Conservation (phyloP, 2,888 invertebrate species). For the Dryobota labecula region DNA sequence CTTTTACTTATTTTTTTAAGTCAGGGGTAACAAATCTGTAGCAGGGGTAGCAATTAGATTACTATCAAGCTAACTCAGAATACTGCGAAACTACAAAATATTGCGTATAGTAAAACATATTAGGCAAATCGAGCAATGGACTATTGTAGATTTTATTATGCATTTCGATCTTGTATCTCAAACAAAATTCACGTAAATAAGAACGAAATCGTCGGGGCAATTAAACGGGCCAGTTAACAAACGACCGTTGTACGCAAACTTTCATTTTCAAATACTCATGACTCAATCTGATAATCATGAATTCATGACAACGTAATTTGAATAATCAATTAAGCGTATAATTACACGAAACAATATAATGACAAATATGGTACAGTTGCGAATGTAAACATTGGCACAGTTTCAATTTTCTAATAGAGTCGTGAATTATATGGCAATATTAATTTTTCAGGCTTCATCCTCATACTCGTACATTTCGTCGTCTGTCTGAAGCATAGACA, state of each 20-base stretch:
- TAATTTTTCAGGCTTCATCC: not conserved
- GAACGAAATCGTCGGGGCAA: slow-evolving; percentile 38
- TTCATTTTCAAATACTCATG: slow-evolving; percentile 58
- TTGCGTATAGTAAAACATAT: slow-evolving; percentile 3
- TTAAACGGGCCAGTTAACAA: slow-evolving; percentile 55
- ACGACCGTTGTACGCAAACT: slow-evolving; percentile 46
- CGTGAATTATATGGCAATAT: not conserved
- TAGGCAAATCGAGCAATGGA: not conserved
- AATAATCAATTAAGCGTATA: slow-evolving; percentile 59
- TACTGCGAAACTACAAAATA: too few species aligned
- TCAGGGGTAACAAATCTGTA: too few species aligned
- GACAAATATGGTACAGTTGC: slow-evolving; percentile 52
- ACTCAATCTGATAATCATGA: slow-evolving; percentile 53
- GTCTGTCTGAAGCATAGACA: not conserved
- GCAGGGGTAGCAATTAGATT: too few species aligned
- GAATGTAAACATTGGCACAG: slow-evolving; percentile 34
- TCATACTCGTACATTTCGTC: not conserved
- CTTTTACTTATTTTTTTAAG: not conserved
- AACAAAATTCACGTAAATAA: slow-evolving; percentile 15
- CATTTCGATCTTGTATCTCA: slow-evolving; percentile 10
- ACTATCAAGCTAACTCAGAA: too few species aligned
- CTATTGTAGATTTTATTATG: not conserved
- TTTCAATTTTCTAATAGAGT: slow-evolving; percentile 18
- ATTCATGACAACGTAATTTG: slow-evolving; percentile 56
- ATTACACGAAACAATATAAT: slow-evolving; percentile 51